A percentile compares a stretch with the other conserved stretches of the same genome.
Conservation (phyloP, 2,113 vertebrate species). For the Thamnaconus septentrionalis region DNA sequence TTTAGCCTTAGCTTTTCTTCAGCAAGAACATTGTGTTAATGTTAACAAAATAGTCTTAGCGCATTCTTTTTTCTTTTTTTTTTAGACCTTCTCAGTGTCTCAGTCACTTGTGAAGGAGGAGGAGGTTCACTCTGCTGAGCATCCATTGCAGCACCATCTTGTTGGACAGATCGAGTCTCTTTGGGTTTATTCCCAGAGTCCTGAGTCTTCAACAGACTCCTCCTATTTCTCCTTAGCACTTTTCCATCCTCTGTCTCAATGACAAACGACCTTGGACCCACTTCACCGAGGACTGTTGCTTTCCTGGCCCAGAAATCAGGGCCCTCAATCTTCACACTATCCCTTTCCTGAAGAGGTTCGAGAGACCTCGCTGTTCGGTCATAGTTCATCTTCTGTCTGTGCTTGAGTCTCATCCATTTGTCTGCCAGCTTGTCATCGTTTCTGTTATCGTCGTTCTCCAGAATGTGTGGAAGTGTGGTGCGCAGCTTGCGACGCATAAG, state of each 20-base stretch:
- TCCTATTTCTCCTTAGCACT: not conserved
- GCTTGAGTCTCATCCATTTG: slow-evolving; percentile 5
- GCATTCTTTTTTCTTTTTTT: no score
- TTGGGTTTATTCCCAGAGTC: not conserved
- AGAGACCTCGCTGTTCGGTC: not conserved
- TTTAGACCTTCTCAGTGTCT: not conserved
- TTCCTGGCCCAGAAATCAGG: slow-evolving; percentile 9
- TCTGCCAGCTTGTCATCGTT: not conserved
- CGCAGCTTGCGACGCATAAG: not conserved
- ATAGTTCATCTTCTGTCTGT: slow-evolving; percentile 14
- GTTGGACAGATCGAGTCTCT: not conserved
- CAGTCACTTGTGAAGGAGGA: not conserved
- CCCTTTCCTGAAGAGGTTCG: not conserved
- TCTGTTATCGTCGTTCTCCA: not conserved
- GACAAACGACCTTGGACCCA: not conserved
- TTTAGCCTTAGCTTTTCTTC: no score
- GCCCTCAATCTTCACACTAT: not conserved
- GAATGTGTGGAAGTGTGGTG: slow-evolving; percentile 2
- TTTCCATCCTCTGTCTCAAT: not conserved
- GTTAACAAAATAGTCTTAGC: no score
- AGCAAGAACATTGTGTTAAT: no score
- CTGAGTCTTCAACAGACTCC: slow-evolving; percentile 2
- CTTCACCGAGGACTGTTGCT: slow-evolving; percentile 1
- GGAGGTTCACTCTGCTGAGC: not conserved
- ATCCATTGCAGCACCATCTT: not conserved